Base-by-base conservation (phyloP, 2,797 vertebrate species). In the Silurus aristotelis region DNA sequence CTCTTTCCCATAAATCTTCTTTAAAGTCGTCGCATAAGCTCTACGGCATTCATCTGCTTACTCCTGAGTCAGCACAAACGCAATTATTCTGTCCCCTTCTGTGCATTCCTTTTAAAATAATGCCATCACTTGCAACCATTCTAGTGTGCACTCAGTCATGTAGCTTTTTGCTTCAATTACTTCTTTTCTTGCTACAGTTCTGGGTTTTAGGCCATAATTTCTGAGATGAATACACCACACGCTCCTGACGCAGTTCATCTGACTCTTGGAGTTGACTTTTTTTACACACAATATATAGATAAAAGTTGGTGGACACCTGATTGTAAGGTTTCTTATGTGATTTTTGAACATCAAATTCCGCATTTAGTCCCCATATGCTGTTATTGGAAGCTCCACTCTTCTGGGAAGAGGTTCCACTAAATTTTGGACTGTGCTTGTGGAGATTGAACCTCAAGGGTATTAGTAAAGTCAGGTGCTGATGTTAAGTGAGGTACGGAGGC, bases 61-160 rank as follows among this genome's bases (percentile, higher is more conserved):
- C 66, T 70, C 86, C 89, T 91, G 92, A 92, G 89, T 94, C 92
- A 92, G 92, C 90, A 83, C 81, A 90, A 92, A 90, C 90, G 87
- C 88, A 89, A 91, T 94, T 93, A 92, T 91, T 93, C 91, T 83
- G 87, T 91, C 85, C 89, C 80, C 87, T 90, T 92, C 92, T 91
- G 89, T 93, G 91, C 85, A 88, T 87, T 60, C 86, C 89, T 86
- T 89, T 92, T 91, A 92, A 86, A 93, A 93, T 91, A 93, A 93
- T 91, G 90, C 91, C 91, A 91, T 94, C 89, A 91, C 91, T 90
- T 93, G 91, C 86, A 85, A 93, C 87, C 89, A 91, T 90, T 93
- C 92, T 87, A 56, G 76, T 55, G 88, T 87, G 83, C 52, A 82
- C 56, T 48, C 81, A 83, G 17, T 83, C 68, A 73, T 83, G 60